These are phyloP conservation scores for Xenotilapia longispinis DNA, from an alignment of 2,113 vertebrate genomes.

Conservation along the genomic window DNA sequence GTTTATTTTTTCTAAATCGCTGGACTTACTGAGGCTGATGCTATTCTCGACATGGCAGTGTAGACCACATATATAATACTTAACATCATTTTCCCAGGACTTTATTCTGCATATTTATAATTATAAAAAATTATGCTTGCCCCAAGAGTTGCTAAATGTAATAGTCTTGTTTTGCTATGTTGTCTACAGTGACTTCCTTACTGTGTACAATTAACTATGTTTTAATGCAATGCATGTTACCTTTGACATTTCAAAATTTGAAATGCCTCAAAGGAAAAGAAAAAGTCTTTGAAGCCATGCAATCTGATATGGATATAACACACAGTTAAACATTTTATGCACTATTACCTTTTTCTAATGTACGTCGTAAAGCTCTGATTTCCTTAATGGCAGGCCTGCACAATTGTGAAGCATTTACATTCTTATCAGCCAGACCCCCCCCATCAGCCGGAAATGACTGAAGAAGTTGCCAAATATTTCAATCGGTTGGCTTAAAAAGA, in stretches of 20 bases:
- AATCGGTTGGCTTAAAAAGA: not conserved
- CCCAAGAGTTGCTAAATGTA: not conserved
- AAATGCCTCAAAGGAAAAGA: not conserved
- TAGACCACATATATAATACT: not conserved
- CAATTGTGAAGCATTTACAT: not conserved
- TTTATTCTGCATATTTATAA: not conserved
- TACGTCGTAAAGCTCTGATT: not conserved
- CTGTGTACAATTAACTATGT: not conserved
- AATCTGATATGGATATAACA: not conserved
- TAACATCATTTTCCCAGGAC: not conserved
- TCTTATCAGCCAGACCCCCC: not conserved
- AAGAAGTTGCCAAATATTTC: conserved; percentile 12
- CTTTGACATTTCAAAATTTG: not conserved
- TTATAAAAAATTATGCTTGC: not conserved
- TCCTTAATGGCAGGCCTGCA: not conserved
- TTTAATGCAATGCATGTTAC: not conserved
- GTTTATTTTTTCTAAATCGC: not conserved
- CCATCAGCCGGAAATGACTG: not conserved
- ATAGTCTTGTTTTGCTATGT: not conserved
- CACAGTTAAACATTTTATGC: not conserved
- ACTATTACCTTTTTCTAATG: not conserved
- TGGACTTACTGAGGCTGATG: not conserved
- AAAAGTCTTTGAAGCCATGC: not conserved
- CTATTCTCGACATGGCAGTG: not conserved
- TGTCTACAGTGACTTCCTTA: not conserved